phyloP scores from a whole-genome alignment of 2,888 invertebrate genomes.

The Pristionchus exspectatus region DNA sequence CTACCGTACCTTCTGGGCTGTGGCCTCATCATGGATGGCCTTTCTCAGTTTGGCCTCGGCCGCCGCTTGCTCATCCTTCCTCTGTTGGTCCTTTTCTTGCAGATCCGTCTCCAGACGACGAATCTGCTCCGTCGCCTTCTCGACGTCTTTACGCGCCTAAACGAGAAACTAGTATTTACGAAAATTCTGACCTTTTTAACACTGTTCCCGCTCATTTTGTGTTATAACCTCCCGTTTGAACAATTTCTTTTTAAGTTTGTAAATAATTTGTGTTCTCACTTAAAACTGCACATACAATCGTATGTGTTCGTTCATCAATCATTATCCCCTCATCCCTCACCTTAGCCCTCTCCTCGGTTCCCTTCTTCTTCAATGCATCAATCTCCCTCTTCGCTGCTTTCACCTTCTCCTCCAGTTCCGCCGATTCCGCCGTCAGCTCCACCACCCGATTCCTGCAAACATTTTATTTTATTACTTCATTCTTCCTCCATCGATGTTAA shows the following conservation, averaged over 20 bases:
- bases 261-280: neutral
- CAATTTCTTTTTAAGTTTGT: neutral
- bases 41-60: neutral
- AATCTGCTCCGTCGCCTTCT: constrained; percentile 56
- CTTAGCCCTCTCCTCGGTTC: constrained; percentile 64
- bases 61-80: neutral
- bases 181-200: neutral
- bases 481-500: neutral
- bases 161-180: neutral
- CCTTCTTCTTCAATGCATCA: constrained; percentile 68
- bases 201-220: neutral
- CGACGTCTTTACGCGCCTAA: constrained; percentile 61
- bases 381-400: constrained; percentile 63
- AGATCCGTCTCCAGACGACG: constrained; percentile 42
- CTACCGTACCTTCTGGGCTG: constrained; percentile 12
- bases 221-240: too few relatives aligned
- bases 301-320: neutral
- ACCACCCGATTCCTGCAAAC: constrained; percentile 58
- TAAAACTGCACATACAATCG: neutral
- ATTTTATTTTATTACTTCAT: neutral
- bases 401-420: constrained; percentile 65
- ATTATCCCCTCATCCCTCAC: neutral
- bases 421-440: constrained; percentile 58
- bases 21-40: neutral
- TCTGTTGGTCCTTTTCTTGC: constrained; percentile 39